Base-by-base conservation (phyloP, 2,888 invertebrate genomes). In the Holacanthella duospinosa region DNA sequence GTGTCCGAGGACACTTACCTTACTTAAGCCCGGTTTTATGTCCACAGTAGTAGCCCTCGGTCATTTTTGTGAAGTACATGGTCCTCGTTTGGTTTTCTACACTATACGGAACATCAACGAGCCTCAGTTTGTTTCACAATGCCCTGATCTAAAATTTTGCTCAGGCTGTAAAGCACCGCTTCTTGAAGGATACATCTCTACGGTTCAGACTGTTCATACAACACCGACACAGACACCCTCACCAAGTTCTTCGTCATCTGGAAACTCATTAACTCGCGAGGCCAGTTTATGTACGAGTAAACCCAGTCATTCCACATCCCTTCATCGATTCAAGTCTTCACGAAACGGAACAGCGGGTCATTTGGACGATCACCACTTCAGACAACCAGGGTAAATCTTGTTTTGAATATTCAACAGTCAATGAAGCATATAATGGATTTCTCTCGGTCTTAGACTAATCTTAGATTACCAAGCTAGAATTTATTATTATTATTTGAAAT, bases 31-130 rank as follows among this genome's bases (percentile, higher is more conserved):
- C 24, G 27, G 21, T 67, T 72, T 67, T 66, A 72, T 72, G 72
- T 71, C 71, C 66, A 70, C 72, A 62, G 72, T 72, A 59, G 72
- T 70, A 66, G 70, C 70, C 44, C 70, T 72, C 68, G 72, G 72
- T 67, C 72, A 72, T 61, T 72, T 72, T 67, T 72, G 72, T 66
- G 71, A 72, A 66, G 71, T 73, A 60, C 73, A 73, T 63, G 73
- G 73, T 61, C 73, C 73, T 66, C 71, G 73, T 62, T 64, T 73
- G 63, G 72, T 73, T 65, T 70, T 73, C 61, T 71, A 73, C 68
- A 71, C 71, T 24, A 71, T 73, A 29, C 68, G 73, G 4, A 73
- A 73, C 59, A 66, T 68, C 24, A 68, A 73, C 65, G 73, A 73
- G 63, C 73, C 73, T 19, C 71, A 73, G 59, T 73, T 73, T 61